Conservation (phyloP, 2,797 vertebrate genomes). For the Rhinatrema bivittatum region DNA sequence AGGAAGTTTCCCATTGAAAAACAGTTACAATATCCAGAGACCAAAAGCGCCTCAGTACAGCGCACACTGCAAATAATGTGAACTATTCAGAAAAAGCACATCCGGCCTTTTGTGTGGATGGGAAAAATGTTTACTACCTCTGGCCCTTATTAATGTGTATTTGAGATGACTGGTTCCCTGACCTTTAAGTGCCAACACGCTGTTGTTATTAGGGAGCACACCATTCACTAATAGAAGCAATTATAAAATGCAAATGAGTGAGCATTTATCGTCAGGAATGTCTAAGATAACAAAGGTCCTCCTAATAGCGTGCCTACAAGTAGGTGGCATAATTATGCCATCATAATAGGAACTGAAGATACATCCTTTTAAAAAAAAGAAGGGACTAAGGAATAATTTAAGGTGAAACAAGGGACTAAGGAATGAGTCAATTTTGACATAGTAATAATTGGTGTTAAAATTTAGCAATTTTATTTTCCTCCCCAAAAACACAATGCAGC, state of each 20-base stretch:
- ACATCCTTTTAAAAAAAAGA: slow-evolving; percentile 25
- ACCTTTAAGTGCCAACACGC: slow-evolving; percentile 10
- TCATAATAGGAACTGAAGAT: slow-evolving; percentile 28
- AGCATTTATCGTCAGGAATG: slow-evolving; percentile 50
- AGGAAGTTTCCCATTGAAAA: too few species aligned
- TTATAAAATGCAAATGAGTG: slow-evolving; percentile 64
- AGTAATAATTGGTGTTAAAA: slow-evolving; percentile 11
- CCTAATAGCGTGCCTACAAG: slow-evolving; percentile 46
- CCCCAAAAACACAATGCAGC: slow-evolving; percentile 25
- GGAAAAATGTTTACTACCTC: too few species aligned
- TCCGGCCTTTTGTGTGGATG: too few species aligned
- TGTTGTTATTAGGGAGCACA: slow-evolving; percentile 23
- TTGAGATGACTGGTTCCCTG: slow-evolving; percentile 20
- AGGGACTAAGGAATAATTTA: too few species aligned
- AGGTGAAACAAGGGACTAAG: too few species aligned
- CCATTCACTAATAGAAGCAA: slow-evolving; percentile 48
- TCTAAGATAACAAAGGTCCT: slow-evolving; percentile 48
- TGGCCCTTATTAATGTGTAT: too few species aligned
- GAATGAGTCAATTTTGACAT: slow-evolving; percentile 2
- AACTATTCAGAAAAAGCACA: too few species aligned
- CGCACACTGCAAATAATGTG: too few species aligned
- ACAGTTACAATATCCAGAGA: too few species aligned
- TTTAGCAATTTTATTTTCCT: slow-evolving; percentile 1
- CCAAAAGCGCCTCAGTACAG: too few species aligned
- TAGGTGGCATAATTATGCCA: slow-evolving; percentile 35